A percentile compares a stretch with the other conserved stretches of the same genome.
These are phyloP conservation scores for Premnoplex brunnescens DNA, from an alignment of 2,797 vertebrate species.

Conservation along the genomic window DNA sequence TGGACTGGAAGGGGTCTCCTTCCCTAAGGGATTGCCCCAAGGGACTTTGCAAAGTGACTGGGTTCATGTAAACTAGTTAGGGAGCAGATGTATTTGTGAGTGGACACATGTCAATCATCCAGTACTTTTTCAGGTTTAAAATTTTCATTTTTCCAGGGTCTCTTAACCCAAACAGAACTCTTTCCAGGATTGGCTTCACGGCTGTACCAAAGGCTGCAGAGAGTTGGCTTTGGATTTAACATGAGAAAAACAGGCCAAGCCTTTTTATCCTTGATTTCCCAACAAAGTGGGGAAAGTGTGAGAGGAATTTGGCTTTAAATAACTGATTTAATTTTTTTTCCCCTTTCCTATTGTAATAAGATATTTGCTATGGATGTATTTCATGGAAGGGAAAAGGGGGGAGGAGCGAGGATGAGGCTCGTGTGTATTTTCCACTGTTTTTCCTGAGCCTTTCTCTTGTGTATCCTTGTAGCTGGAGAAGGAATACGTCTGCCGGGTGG, in stretches of 20 bases:
- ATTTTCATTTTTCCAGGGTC: neutral
- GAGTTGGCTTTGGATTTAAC: neutral
- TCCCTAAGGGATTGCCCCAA: neutral
- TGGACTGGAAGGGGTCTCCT: neutral
- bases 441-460: neutral
- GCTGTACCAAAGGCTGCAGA: accelerated
- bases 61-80: neutral
- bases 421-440: neutral
- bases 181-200: neutral
- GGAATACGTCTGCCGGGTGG: slow-evolving; percentile 93
- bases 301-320: neutral
- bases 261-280: neutral
- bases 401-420: neutral
- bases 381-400: neutral
- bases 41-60: accelerated
- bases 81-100: neutral
- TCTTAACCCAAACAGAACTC: neutral
- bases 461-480: slow-evolving; percentile 86
- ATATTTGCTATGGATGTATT: accelerated
- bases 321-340: neutral
- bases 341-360: neutral
- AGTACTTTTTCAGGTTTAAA: accelerated
- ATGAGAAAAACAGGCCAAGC: accelerated
- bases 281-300: accelerated
- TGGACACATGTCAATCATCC: too few relatives aligned